These are phyloP conservation scores for Hippotragus niger DNA, from an alignment of 2,113 vertebrate species.

Conservation along the genomic window DNA sequence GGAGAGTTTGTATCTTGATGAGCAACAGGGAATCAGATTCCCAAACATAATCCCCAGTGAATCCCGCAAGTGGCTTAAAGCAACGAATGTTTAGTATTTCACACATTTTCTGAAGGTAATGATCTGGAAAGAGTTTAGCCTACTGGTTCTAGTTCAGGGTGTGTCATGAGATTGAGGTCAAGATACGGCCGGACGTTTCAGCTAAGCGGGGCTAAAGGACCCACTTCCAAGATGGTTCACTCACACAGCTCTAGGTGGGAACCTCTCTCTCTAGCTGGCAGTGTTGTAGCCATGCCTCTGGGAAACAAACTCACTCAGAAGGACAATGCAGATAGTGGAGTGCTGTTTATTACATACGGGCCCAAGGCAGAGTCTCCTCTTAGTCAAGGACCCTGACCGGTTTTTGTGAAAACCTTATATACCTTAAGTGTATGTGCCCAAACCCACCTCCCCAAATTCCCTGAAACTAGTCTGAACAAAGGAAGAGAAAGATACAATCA, in stretches of 20 bases:
- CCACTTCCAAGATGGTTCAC: not conserved
- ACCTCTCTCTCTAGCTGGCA: not conserved
- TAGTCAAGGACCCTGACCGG: not conserved
- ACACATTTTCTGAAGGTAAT: not conserved
- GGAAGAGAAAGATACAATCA: not conserved
- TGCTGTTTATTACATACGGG: accelerated
- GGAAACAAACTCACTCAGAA: not conserved
- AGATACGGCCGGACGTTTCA: not conserved
- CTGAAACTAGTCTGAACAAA: not conserved
- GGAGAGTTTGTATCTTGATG: not conserved
- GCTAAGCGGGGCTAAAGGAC: not conserved
- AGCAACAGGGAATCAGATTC: not conserved
- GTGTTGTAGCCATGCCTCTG: not conserved
- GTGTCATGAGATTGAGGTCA: not conserved
- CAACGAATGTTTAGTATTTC: not conserved
- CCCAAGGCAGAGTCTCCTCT: not conserved
- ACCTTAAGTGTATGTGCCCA: not conserved
- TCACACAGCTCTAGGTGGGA: not conserved
- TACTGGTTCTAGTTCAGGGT: not conserved
- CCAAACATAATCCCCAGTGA: not conserved
- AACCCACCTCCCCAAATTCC: not conserved
- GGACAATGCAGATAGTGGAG: not conserved
- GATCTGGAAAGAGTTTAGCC: not conserved
- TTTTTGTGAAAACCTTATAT: not conserved
- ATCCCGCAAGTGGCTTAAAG: not conserved